Percentiles rank a stretch among this genome's conserved stretches.
These are phyloP conservation scores for Petrolisthes manimaculis DNA, from an alignment of 2,888 invertebrate species.

Conservation along the genomic window DNA sequence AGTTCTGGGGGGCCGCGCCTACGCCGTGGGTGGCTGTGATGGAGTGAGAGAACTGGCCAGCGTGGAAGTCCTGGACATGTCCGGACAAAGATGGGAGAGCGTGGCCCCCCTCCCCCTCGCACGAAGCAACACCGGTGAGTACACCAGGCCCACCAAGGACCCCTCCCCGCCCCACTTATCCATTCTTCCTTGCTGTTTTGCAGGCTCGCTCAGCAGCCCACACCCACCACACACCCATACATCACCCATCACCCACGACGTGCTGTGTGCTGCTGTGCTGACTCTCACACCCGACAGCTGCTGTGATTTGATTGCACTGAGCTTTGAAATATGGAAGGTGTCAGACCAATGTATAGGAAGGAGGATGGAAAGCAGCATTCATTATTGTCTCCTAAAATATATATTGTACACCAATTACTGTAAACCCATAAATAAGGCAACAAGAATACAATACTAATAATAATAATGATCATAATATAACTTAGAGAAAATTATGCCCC, in stretches of 20 bases:
- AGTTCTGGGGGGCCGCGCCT: conserved; percentile 78
- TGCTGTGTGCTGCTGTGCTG: background rate
- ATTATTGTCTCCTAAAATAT: no score
- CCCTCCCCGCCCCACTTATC: conserved; percentile 19
- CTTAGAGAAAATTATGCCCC: no score
- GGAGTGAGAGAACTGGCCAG: conserved; percentile 84
- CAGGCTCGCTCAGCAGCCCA: conserved; percentile 42
- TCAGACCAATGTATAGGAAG: no score
- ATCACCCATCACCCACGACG: no score
- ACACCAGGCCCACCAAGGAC: background rate
- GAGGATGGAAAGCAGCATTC: no score
- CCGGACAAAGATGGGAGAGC: conserved; percentile 72
- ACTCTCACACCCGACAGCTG: background rate
- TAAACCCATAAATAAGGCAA: no score
- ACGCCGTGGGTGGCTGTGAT: conserved; percentile 86
- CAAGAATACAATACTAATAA: no score
- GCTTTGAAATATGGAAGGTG: no score
- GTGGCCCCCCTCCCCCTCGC: conserved; percentile 76
- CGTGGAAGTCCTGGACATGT: conserved; percentile 77
- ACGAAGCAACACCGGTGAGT: conserved; percentile 77
- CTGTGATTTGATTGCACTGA: background rate
- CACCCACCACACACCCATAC: background rate
- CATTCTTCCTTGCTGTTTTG: conserved; percentile 54
- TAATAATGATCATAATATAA: no score
- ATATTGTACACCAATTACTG: no score